Conservation (phyloP, 2,797 vertebrate genomes). For the Ara ararauna region DNA sequence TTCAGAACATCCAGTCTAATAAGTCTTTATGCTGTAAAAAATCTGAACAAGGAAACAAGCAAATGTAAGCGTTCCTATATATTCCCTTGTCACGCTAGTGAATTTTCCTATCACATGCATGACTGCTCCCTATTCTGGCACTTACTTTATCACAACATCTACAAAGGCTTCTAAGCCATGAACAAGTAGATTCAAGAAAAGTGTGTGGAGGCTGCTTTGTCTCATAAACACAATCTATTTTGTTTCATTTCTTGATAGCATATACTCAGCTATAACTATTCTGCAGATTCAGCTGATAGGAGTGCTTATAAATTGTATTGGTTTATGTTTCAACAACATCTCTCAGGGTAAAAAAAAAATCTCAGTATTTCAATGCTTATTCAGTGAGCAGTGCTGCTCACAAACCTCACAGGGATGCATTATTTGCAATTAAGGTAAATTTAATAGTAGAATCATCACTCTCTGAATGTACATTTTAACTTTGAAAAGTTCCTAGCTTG, state of each 20-base stretch:
- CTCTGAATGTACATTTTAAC: background rate
- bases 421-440: background rate
- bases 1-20: background rate
- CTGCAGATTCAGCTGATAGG: slow-evolving; percentile 9
- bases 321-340: background rate
- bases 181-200: slow-evolving; percentile 24
- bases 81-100: slow-evolving; percentile 17
- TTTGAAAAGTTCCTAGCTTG: background rate
- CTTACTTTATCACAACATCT: slow-evolving; percentile 57
- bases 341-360: background rate
- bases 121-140: slow-evolving; percentile 37
- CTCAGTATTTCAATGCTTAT: background rate
- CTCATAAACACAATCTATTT: slow-evolving; percentile 40
- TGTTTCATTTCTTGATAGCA: background rate
- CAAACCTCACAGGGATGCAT: accelerated
- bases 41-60: slow-evolving; percentile 34
- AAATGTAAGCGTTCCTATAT: slow-evolving; percentile 9
- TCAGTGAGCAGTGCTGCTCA: background rate
- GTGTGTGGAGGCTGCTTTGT: background rate
- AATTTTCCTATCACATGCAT: slow-evolving; percentile 66
- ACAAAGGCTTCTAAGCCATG: slow-evolving; percentile 8
- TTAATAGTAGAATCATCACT: background rate
- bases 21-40: slow-evolving; percentile 26
- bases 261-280: background rate
- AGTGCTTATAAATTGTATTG: background rate